Evolutionary conservation across 2,888 invertebrate species (phyloP).

Genomic region (Acrocera orbiculus): DNA sequence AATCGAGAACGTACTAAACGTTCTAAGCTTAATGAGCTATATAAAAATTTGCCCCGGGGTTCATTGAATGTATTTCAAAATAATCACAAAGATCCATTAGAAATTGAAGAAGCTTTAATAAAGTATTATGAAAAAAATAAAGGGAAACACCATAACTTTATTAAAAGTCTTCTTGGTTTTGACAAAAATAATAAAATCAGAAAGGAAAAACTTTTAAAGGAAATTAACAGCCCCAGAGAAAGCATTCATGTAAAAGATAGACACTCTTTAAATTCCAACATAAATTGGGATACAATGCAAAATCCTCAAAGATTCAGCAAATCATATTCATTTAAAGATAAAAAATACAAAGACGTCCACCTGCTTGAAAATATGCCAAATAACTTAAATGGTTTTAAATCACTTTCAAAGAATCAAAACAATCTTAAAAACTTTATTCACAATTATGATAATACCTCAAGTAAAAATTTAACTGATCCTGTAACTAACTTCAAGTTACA

Average conservation of each 20-base stretch:
- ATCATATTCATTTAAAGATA: too few species aligned
- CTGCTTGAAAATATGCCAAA: too few species aligned
- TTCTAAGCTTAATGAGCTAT: neutral
- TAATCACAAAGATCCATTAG: conserved; percentile 16
- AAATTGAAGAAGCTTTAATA: conserved; percentile 22
- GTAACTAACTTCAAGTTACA: conserved; percentile 25
- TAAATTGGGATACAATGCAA: too few species aligned
- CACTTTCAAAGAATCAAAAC: too few species aligned
- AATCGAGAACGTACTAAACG: too few species aligned
- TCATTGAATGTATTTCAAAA: conserved; percentile 4
- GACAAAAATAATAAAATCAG: conserved; percentile 15
- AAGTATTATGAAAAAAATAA: conserved; percentile 26
- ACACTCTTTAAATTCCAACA: too few species aligned
- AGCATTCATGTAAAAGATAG: conserved; percentile 19
- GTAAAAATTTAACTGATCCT: conserved; percentile 13
- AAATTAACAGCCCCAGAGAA: too few species aligned
- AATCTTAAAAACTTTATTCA: too few species aligned
- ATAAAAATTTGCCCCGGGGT: neutral
- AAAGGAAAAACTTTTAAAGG: too few species aligned
- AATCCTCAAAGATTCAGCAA: too few species aligned
- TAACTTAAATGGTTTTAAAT: too few species aligned
- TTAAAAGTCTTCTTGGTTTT: conserved; percentile 22
- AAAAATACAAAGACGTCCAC: too few species aligned
- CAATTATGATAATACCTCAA: neutral
- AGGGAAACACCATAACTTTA: conserved; percentile 25